These are phyloP conservation scores for Sebastes elongatus DNA, from an alignment of 2,797 vertebrate genomes.

Conservation along the genomic window DNA sequence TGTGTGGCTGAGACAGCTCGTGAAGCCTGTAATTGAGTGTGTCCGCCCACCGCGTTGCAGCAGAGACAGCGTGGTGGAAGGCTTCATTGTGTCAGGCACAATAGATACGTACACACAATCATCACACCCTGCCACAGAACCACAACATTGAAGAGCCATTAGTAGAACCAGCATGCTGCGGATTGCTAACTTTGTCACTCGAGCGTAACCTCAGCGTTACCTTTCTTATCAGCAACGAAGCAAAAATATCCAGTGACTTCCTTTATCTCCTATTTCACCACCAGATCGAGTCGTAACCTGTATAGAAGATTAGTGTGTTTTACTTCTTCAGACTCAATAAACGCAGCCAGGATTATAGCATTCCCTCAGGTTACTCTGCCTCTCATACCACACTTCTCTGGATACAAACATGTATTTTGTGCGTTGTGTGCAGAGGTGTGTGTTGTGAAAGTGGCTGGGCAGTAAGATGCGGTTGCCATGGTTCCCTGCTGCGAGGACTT, in stretches of 20 bases:
- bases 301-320: not conserved
- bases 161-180: not conserved
- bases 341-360: not conserved
- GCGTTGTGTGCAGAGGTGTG: not conserved
- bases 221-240: not conserved
- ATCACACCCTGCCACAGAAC: slow-evolving; percentile 27
- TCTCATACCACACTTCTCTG: not conserved
- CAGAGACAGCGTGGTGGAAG: slow-evolving; percentile 59
- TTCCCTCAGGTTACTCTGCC: not conserved
- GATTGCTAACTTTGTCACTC: not conserved
- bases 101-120: slow-evolving; percentile 50
- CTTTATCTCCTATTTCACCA: not conserved
- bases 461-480: slow-evolving; percentile 45
- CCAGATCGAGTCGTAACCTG: not conserved
- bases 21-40: slow-evolving; percentile 83
- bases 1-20: slow-evolving; percentile 48
- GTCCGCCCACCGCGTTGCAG: slow-evolving; percentile 79
- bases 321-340: not conserved
- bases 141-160: slow-evolving; percentile 16
- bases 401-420: not conserved
- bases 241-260: slow-evolving; percentile 1
- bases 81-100: slow-evolving; percentile 72
- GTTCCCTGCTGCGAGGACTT: slow-evolving; percentile 8
- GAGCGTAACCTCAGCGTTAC: not conserved
- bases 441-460: not conserved